phyloP scores from a whole-genome alignment of 2,113 vertebrate genomes.

The Daphoenositta chrysoptera region DNA sequence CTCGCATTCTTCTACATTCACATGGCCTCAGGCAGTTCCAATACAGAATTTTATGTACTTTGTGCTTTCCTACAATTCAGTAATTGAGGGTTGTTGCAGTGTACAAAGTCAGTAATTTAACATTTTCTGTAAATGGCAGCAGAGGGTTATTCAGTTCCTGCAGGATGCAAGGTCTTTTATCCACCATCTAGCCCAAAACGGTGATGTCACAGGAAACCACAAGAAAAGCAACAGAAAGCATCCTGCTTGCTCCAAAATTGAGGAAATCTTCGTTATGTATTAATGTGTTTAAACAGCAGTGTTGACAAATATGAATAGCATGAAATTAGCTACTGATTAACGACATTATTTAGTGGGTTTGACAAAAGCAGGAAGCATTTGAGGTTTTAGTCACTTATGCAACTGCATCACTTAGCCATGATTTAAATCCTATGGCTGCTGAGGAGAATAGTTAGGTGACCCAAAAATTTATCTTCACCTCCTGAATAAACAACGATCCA shows the following conservation, averaged over 20 bases:
- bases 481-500: not conserved
- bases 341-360: not conserved
- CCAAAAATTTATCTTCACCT: not conserved
- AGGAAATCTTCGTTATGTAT: not conserved
- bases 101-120: conserved; percentile 43
- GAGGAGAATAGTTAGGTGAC: not conserved
- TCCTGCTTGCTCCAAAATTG: not conserved
- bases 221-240: not conserved
- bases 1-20: conserved; percentile 5
- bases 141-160: conserved; percentile 22
- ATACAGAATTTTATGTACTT: conserved; percentile 15
- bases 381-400: not conserved
- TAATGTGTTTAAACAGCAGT: not conserved
- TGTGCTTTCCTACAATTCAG: conserved; percentile 25
- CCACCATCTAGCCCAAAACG: not conserved
- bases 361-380: not conserved
- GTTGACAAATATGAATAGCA: not conserved
- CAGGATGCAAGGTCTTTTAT: not conserved
- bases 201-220: not conserved
- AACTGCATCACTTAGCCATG: not conserved
- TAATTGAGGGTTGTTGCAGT: conserved; percentile 30
- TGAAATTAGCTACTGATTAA: not conserved
- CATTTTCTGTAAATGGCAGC: conserved; percentile 64
- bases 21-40: conserved; percentile 38
- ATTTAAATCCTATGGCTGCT: not conserved